Percentiles rank a stretch among this genome's conserved stretches.
Conservation (phyloP, 2,888 invertebrate genomes). For the Phalangium opilio region DNA sequence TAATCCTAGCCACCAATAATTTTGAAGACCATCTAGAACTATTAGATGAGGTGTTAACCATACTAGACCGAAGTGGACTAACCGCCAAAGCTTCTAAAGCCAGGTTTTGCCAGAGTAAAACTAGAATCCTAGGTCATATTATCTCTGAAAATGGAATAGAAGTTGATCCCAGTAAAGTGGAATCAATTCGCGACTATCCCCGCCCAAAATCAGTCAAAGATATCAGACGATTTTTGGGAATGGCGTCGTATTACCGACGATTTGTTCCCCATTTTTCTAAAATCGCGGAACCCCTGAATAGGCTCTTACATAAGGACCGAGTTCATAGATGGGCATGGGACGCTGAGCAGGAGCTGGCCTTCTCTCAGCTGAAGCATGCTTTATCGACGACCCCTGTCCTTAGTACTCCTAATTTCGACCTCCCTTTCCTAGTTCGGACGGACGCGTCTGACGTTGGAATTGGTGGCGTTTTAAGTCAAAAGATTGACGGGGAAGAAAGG, state of each 20-base stretch:
- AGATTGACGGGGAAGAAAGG: constrained; percentile 11
- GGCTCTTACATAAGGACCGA: constrained; percentile 3
- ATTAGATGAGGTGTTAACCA: constrained; percentile 13
- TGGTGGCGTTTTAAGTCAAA: constrained; percentile 23
- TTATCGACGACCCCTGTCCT: constrained; percentile 17
- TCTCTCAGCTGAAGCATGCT: constrained; percentile 6
- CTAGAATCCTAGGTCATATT: constrained; percentile 13
- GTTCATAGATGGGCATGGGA: constrained; percentile 10
- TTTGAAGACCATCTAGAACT: constrained; percentile 16
- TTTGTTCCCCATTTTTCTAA: constrained; percentile 6
- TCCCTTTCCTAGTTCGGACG: constrained; percentile 19
- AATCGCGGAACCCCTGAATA: constrained; percentile 7
- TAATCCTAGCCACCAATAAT: constrained; percentile 15
- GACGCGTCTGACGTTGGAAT: constrained; percentile 21
- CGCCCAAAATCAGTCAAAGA: constrained; percentile 9
- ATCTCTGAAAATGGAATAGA: constrained; percentile 4
- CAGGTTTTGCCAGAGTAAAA: constrained; percentile 9
- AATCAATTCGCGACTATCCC: constrained; percentile 6
- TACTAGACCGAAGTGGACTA: constrained; percentile 14
- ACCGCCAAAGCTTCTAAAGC: constrained; percentile 19
- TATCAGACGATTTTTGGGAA: not conserved
- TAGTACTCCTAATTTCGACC: constrained; percentile 17
- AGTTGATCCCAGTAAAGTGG: constrained; percentile 3
- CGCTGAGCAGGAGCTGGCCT: not conserved
- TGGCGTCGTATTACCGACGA: constrained; percentile 3